phyloP scores from a whole-genome alignment of 2,888 invertebrate genomes.

The Palloptera scutellata region DNA sequence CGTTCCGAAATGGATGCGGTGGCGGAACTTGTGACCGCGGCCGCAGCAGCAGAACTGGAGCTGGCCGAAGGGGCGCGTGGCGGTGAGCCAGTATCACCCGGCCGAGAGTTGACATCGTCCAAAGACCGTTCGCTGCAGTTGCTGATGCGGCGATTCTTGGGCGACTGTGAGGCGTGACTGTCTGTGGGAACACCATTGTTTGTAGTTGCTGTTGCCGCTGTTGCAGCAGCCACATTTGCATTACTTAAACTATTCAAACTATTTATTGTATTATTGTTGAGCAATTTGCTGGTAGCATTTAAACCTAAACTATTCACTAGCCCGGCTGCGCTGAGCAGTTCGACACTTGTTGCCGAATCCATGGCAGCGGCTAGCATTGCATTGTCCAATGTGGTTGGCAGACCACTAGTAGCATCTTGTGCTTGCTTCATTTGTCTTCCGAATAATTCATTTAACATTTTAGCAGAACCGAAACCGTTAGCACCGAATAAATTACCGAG shows the following conservation, averaged over 20 bases:
- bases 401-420: slow-evolving; percentile 67
- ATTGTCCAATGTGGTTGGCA: slow-evolving; percentile 65
- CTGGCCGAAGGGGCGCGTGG: slow-evolving; percentile 48
- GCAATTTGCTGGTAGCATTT: slow-evolving; percentile 54
- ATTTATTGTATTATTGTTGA: slow-evolving; percentile 51
- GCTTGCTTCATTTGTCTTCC: slow-evolving; percentile 81
- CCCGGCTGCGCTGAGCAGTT: slow-evolving; percentile 63
- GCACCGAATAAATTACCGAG: slow-evolving; percentile 75
- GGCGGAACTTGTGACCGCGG: slow-evolving; percentile 28
- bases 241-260: slow-evolving; percentile 42
- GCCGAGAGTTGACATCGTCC: slow-evolving; percentile 62
- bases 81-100: slow-evolving; percentile 45
- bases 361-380: slow-evolving; percentile 63
- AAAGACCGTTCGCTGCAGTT: slow-evolving; percentile 63
- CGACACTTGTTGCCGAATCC: slow-evolving; percentile 63
- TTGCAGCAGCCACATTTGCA: slow-evolving; percentile 34
- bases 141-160: slow-evolving; percentile 48
- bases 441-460: slow-evolving; percentile 90
- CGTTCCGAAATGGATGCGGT: slow-evolving; percentile 36
- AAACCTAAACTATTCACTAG: slow-evolving; percentile 49
- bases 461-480: slow-evolving; percentile 85
- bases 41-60: slow-evolving; percentile 42
- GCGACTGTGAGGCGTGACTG: slow-evolving; percentile 33
- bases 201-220: slow-evolving; percentile 4
- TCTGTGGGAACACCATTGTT: slow-evolving; percentile 22